Base-by-base conservation (phyloP, 2,888 invertebrate genomes). In the Apodemia mormo region DNA sequence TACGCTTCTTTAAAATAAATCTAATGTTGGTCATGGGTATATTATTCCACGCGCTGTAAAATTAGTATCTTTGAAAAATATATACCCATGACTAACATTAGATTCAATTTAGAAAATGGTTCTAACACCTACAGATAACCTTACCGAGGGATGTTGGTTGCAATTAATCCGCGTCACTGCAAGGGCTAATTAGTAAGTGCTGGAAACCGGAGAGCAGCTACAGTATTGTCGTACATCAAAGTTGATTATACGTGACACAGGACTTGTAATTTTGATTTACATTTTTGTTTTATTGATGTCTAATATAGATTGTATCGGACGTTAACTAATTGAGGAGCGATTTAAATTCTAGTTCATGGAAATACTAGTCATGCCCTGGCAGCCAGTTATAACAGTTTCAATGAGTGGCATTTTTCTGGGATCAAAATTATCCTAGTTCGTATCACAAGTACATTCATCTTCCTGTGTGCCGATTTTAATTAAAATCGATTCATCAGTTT, bases 191-290 rank as follows among this genome's bases (percentile, higher is more conserved):
- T 92, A 92, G 89, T 83, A 84, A 79, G 81, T 81, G 85, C 85
- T 84, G 84, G 90, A 88, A 91, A 89, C 87, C 78, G 82, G 90
- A 88, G 87, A 88, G 83, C 84, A 85, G 82, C 85, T 84, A 90
- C 87, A 83, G 87, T 14, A 49, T 49, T 45, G 83, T 81, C 79
- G 80, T 79, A 78, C 75, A 82, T 80, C 69, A 68, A 70, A 80
- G 76, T 82, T 77, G 80, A 80, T 78, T 79, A 75, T 77, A 69
- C 70, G 68, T 71, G 72, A 71, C 75, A 68, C 73, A 68, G 67
- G 71, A 72, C 68, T 67, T 73, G 74, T 74, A 76, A 73, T 76
- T 75, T 76, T 74, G 72, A 70, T 69, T 67, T 45, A 65, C 69
- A 65, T 66, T 73, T 69, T 67, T 68, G 65, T 58, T 29, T 6